Evolutionary conservation across 2,113 vertebrate species (phyloP).

Genomic region (Laterallus jamaicensis): DNA sequence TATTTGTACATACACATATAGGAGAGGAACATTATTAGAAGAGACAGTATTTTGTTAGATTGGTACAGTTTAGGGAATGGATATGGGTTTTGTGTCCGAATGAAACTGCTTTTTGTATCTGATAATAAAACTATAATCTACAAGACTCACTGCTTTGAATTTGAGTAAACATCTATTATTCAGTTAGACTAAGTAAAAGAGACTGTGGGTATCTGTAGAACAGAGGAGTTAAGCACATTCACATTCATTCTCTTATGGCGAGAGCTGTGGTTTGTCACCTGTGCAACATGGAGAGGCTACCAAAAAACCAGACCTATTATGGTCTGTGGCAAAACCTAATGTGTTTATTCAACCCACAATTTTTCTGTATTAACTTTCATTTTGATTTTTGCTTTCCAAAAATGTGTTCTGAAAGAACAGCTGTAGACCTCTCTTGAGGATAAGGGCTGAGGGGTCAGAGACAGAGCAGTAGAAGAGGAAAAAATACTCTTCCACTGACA

Average conservation of each 20-base stretch:
- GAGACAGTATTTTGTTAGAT: background rate
- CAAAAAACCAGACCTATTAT: background rate
- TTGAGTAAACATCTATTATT: background rate
- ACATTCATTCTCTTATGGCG: background rate
- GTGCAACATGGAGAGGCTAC: background rate
- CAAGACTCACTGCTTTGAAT: background rate
- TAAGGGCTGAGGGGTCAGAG: background rate
- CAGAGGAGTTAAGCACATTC: background rate
- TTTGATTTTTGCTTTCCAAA: background rate
- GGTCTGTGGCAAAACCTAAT: background rate
- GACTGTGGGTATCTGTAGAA: background rate
- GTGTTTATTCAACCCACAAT: background rate
- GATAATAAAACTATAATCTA: background rate
- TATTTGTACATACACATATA: background rate
- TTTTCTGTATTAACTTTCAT: background rate
- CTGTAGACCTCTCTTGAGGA: background rate
- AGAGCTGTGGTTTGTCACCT: background rate
- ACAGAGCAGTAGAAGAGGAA: background rate
- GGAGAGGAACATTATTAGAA: background rate
- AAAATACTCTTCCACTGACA: background rate
- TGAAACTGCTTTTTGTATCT: background rate
- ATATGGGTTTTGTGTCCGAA: background rate
- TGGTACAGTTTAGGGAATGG: background rate
- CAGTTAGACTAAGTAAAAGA: background rate
- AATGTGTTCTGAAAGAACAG: background rate